A percentile compares a stretch with the other conserved stretches of the same genome.
Evolutionary conservation across 64 coral and sea anemone genomes (phyloP).

Genomic region (Catalaphyllia jardinei): DNA sequence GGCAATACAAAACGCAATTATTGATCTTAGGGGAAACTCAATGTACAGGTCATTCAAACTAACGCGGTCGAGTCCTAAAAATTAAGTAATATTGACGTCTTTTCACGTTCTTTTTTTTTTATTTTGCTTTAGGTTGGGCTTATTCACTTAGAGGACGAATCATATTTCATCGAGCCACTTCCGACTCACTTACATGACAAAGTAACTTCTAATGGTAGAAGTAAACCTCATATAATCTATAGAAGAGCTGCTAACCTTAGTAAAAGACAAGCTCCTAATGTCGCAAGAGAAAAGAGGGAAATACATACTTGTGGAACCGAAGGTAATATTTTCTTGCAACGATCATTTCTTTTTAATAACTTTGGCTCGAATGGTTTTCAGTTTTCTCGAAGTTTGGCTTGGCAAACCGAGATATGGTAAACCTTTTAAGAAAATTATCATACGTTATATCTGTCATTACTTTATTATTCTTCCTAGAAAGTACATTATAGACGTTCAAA

Average conservation of each 20-base stretch:
- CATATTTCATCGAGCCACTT: conserved; percentile 85
- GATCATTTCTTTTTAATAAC: background rate
- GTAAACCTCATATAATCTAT: conserved; percentile 78
- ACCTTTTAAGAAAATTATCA: no score
- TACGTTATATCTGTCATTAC: no score
- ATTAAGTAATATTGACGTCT: no score
- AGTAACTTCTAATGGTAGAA: conserved; percentile 29
- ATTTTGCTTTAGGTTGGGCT: conserved; percentile 52
- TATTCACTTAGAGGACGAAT: conserved; percentile 56
- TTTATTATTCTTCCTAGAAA: no score
- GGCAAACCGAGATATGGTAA: no score
- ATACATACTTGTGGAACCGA: conserved; percentile 78
- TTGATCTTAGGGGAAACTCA: no score
- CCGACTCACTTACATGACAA: conserved; percentile 65
- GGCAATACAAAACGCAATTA: no score
- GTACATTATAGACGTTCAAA: no score
- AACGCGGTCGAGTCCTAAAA: background rate
- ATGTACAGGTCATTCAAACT: background rate
- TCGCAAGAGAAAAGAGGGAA: conserved; percentile 55
- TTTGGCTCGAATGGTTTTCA: no score
- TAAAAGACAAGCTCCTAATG: background rate
- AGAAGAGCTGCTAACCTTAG: conserved; percentile 23
- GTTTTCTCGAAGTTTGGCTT: no score
- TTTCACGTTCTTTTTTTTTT: background rate
- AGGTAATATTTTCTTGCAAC: conserved; percentile 28